Evolutionary conservation across 2,888 invertebrate genomes (phyloP).

Genomic region (Tethea ocularis): DNA sequence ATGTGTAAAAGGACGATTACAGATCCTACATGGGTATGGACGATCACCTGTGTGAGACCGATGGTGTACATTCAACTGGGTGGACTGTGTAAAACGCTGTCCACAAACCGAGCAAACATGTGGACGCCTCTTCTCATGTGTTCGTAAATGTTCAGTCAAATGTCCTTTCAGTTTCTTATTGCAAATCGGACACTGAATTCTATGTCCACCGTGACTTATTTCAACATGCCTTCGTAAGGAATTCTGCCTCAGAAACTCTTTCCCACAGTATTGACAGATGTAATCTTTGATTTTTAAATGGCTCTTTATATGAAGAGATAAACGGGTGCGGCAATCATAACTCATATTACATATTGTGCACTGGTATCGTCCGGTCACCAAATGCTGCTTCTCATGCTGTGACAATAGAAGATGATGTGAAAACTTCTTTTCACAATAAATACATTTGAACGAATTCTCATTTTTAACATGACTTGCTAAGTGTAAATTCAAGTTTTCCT

Average conservation of each 20-base stretch:
- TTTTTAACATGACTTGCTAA: constrained; percentile 86
- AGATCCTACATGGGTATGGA: constrained; percentile 92
- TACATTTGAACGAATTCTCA: constrained; percentile 85
- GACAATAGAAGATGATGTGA: constrained; percentile 59
- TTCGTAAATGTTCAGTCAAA: constrained; percentile 91
- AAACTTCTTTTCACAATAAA: constrained; percentile 81
- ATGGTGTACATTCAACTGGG: constrained; percentile 92
- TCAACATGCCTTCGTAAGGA: constrained; percentile 90
- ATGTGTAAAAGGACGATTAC: constrained; percentile 91
- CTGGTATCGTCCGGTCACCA: constrained; percentile 87
- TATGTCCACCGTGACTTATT: constrained; percentile 89
- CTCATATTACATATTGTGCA: constrained; percentile 89
- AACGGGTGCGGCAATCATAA: constrained; percentile 86
- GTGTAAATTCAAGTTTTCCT: constrained; percentile 89
- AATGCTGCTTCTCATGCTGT: constrained; percentile 90
- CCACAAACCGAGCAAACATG: constrained; percentile 91
- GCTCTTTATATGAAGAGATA: constrained; percentile 86
- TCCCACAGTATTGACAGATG: constrained; percentile 91
- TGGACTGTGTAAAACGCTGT: constrained; percentile 91
- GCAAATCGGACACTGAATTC: constrained; percentile 91
- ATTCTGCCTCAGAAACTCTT: constrained; percentile 89
- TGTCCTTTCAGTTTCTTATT: constrained; percentile 92
- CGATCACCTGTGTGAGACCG: constrained; percentile 93
- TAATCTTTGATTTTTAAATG: constrained; percentile 90
- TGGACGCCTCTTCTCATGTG: constrained; percentile 89